Evolutionary conservation across 53 echinoderm and acorn worm genomes (phyloP), one percentile per base, ranked within the genome.

Genomic region (Holothuria leucospilota): DNA sequence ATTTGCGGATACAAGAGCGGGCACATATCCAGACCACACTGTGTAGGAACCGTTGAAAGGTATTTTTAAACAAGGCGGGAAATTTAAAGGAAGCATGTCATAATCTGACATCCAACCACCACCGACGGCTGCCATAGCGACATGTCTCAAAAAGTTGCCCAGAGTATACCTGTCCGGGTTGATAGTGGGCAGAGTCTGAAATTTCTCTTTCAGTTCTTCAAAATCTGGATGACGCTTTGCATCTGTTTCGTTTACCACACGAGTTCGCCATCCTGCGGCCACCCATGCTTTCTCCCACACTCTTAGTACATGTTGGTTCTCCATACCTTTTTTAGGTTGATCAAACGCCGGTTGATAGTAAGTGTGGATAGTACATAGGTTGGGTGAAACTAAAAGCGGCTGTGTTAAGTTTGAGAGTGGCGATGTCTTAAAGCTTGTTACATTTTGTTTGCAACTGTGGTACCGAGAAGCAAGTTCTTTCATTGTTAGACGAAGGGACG

Each of bases 51-150:
- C 72, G 5, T 40, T 40, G 46, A 42, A 51, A 16, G 42, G 49
- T 29, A n/a, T 41, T 40, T 49, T 10, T 10, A 51, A 42, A 24
- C 72, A 40, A 8, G 20, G 49, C 2, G 40, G 40, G 16, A n/a
- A n/a, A n/a, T n/a, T n/a, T n/a, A n/a, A n/a, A n/a, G n/a, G n/a
- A n/a, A n/a, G n/a, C n/a, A n/a, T n/a, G n/a, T n/a, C n/a, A n/a
- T n/a, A n/a, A n/a, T n/a, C n/a, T n/a, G n/a, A n/a, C n/a, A n/a
- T n/a, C n/a, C n/a, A n/a, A n/a, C n/a, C n/a, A n/a, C n/a, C n/a
- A n/a, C n/a, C n/a, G n/a, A n/a, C n/a, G n/a, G 72, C 7, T 16
- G 72, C 72, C 72, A 72, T 72, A 4, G 72, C 72, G 16, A 72
- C 21, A 24, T 72, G 49, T 12, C 49, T 38, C 21, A 72, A 39